Conservation (phyloP, 2,797 vertebrate genomes). For the Chloroceryle amazona region DNA sequence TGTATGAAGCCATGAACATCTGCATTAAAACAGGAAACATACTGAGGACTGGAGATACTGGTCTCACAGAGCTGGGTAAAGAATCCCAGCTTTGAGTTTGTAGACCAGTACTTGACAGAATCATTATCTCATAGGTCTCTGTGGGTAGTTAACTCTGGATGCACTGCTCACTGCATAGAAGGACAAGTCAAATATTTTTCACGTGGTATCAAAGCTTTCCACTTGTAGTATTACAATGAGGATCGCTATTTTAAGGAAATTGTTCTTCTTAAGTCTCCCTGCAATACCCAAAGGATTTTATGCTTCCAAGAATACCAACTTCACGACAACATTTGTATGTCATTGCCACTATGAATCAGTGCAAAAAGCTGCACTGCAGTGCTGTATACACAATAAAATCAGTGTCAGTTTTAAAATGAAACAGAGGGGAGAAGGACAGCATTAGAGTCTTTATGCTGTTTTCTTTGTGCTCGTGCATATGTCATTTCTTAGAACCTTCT, state of each 20-base stretch:
- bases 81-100: neutral
- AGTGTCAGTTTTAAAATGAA: neutral
- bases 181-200: conserved; percentile 57
- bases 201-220: conserved; percentile 32
- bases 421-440: neutral
- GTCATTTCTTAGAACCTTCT: neutral
- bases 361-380: neutral
- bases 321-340: neutral
- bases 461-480: neutral
- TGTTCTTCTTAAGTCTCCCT: conserved; percentile 8
- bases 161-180: neutral
- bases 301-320: neutral
- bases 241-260: conserved; percentile 46
- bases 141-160: neutral
- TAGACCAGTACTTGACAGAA: neutral
- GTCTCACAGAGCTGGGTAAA: neutral
- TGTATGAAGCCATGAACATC: neutral
- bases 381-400: neutral
- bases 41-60: neutral
- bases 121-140: neutral
- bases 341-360: neutral
- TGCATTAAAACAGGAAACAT: neutral
- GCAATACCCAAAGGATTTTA: neutral
- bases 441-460: neutral
- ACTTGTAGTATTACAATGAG: neutral